phyloP scores from a whole-genome alignment of 2,113 vertebrate species.

The Sinocyclocheilus anshuiensis region DNA sequence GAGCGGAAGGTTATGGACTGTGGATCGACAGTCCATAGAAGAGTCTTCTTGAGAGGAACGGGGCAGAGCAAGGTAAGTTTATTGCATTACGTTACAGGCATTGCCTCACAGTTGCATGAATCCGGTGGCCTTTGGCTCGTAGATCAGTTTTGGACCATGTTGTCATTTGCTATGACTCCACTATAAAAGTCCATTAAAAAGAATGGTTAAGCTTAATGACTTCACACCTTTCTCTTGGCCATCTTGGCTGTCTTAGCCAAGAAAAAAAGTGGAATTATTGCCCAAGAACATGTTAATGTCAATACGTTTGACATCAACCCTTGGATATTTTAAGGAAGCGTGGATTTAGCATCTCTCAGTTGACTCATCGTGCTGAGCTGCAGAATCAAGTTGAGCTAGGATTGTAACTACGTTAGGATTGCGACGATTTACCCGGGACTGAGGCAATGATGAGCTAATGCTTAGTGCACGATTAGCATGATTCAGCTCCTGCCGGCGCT shows the following conservation, averaged over 20 bases:
- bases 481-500: neutral
- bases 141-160: conserved; percentile 10
- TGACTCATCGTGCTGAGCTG: conserved; percentile 1
- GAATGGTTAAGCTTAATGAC: conserved; percentile 1
- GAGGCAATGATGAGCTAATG: neutral
- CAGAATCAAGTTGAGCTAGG: too few relatives aligned
- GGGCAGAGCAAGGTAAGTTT: neutral
- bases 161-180: neutral
- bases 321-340: neutral
- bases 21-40: neutral
- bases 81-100: conserved; percentile 15
- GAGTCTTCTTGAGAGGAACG: neutral
- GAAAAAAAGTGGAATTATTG: too few relatives aligned
- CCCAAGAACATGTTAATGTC: neutral
- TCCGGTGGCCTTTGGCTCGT: conserved; percentile 10
- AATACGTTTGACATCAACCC: conserved; percentile 2
- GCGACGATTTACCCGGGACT: neutral
- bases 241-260: neutral
- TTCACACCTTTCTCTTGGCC: neutral
- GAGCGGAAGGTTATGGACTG: conserved; percentile 20
- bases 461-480: conserved; percentile 26
- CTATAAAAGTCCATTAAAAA: conserved; percentile 21
- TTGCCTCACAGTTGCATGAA: conserved; percentile 34
- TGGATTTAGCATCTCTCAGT: neutral
- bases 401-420: conserved; percentile 2